Evolutionary conservation across 2,888 invertebrate genomes (phyloP).

Genomic region (Parthenolecanium corni): DNA sequence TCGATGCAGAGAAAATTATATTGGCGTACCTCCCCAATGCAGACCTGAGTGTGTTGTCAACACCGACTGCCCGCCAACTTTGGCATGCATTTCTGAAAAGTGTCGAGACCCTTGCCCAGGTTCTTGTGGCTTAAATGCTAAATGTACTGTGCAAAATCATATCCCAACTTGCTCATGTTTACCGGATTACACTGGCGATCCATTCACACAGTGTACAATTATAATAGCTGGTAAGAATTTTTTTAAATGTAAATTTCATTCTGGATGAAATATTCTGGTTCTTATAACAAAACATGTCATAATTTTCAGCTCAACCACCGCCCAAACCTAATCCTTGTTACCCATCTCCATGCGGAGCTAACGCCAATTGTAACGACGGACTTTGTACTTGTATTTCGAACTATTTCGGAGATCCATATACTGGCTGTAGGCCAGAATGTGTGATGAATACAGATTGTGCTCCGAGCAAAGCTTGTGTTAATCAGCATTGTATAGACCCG

Average conservation of each 20-base stretch:
- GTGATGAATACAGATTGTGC: slow-evolving; percentile 59
- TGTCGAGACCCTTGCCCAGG: slow-evolving; percentile 43
- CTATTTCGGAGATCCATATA: slow-evolving; percentile 43
- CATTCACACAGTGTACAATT: slow-evolving; percentile 55
- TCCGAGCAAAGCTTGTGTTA: slow-evolving; percentile 57
- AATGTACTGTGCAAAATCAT: slow-evolving; percentile 41
- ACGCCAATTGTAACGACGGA: slow-evolving; percentile 52
- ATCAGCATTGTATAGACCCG: slow-evolving; percentile 62
- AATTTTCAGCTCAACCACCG: slow-evolving; percentile 4
- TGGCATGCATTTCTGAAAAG: slow-evolving; percentile 42
- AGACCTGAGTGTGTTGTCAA: slow-evolving; percentile 42
- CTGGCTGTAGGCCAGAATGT: slow-evolving; percentile 68
- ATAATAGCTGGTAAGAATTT: slow-evolving; percentile 41
- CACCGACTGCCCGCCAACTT: slow-evolving; percentile 41
- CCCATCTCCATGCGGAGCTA: slow-evolving; percentile 52
- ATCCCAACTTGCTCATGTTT: slow-evolving; percentile 46
- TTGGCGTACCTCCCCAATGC: slow-evolving; percentile 42
- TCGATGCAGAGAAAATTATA: slow-evolving; percentile 40
- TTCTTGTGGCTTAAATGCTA: slow-evolving; percentile 43
- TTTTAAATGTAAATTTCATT: neutral
- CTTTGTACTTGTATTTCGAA: slow-evolving; percentile 41
- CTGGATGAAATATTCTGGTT: no score
- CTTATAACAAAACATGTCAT: neutral
- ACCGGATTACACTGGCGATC: slow-evolving; percentile 57
- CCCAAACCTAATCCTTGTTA: slow-evolving; percentile 42